These are phyloP conservation scores for Phallusia fumigata DNA, from an alignment of 23 tunicate genomes.

Conservation along the genomic window DNA sequence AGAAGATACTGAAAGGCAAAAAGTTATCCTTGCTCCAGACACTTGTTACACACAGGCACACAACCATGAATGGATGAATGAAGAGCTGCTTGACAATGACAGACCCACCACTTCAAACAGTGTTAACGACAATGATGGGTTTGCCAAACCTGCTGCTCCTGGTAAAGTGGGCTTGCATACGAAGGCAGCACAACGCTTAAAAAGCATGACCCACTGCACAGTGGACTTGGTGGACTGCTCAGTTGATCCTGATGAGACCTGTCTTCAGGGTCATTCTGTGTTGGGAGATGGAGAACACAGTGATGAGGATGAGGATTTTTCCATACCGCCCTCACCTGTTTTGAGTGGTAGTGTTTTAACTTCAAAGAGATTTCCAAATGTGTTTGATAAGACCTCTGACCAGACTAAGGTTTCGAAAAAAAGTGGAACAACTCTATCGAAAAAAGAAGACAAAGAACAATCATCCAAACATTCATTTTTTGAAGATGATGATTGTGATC, in stretches of 20 bases:
- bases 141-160: neutral
- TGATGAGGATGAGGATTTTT: neutral
- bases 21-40: neutral
- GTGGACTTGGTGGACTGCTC: slow-evolving; percentile 7
- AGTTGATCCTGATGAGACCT: neutral
- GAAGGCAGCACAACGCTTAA: neutral
- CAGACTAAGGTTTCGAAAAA: too few species aligned
- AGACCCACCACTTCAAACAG: neutral
- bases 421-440: too few species aligned
- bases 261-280: neutral
- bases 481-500: too few species aligned
- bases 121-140: neutral
- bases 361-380: neutral
- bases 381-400: neutral
- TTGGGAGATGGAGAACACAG: neutral
- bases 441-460: too few species aligned
- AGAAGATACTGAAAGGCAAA: neutral
- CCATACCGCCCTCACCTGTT: slow-evolving; percentile 2
- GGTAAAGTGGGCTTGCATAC: neutral
- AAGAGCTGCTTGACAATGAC: neutral
- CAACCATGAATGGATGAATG: neutral
- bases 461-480: too few species aligned
- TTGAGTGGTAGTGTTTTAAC: neutral
- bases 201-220: neutral
- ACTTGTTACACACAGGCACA: neutral